Conservation (phyloP, 2,888 invertebrate genomes). For the Crossocerus cetratus region DNA sequence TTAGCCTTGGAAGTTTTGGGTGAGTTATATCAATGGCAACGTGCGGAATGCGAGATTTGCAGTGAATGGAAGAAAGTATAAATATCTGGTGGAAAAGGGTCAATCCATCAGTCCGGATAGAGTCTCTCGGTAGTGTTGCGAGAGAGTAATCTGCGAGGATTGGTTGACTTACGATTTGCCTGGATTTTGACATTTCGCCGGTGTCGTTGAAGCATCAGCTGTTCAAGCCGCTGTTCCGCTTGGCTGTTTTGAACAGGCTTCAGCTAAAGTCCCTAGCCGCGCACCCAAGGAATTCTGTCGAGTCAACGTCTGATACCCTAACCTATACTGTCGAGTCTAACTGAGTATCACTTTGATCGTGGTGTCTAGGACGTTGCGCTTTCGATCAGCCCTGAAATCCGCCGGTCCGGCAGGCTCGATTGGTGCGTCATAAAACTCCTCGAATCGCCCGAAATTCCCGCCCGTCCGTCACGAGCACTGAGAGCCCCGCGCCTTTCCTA, state of each 20-base stretch:
- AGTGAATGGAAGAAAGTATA: conserved; percentile 4
- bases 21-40: conserved; percentile 25
- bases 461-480: conserved; percentile 2
- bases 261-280: conserved; percentile 65
- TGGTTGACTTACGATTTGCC: conserved; percentile 74
- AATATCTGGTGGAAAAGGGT: too few species aligned
- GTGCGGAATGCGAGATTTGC: conserved; percentile 15
- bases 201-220: conserved; percentile 74
- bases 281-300: conserved; percentile 67
- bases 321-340: conserved; percentile 54
- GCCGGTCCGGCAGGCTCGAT: too few species aligned
- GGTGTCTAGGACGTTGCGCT: not conserved
- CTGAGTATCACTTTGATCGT: conserved; percentile 14
- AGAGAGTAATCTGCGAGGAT: too few species aligned
- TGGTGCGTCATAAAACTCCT: not conserved
- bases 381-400: not conserved
- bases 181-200: conserved; percentile 77
- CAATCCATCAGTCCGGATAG: too few species aligned
- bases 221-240: conserved; percentile 65
- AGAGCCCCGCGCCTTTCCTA: conserved; percentile 5
- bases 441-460: conserved; percentile 1
- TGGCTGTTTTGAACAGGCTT: conserved; percentile 48
- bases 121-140: too few species aligned
- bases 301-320: conserved; percentile 71
- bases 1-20: conserved; percentile 38